phyloP scores from a whole-genome alignment of 2,797 vertebrate species.

The Xenopus petersii region DNA sequence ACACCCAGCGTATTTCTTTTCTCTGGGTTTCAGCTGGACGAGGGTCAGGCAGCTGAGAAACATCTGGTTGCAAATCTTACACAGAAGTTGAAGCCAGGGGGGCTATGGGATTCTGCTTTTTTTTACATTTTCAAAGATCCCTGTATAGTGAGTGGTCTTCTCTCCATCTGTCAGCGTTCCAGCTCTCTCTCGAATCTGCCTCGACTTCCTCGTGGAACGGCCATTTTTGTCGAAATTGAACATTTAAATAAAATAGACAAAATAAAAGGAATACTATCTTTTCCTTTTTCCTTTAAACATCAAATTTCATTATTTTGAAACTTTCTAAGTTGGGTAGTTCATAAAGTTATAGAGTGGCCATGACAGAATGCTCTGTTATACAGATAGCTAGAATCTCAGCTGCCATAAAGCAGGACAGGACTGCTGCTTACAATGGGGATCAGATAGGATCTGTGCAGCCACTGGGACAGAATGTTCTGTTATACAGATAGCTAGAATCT shows the following conservation, averaged over 20 bases:
- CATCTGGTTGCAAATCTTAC: conserved; percentile 64
- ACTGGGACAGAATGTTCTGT: too few relatives aligned
- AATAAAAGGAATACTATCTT: too few relatives aligned
- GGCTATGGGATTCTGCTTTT: conserved; percentile 45
- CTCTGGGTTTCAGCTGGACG: conserved; percentile 61
- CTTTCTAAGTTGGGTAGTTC: too few relatives aligned
- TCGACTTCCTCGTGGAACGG: conserved; percentile 17
- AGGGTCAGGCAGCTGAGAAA: conserved; percentile 62
- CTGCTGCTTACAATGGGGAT: too few relatives aligned
- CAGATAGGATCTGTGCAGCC: too few relatives aligned
- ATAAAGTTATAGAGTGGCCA: too few relatives aligned
- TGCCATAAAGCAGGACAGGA: too few relatives aligned
- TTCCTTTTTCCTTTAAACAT: too few relatives aligned
- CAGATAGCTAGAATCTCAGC: too few relatives aligned
- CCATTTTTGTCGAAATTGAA: neutral
- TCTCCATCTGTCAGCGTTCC: conserved; percentile 15
- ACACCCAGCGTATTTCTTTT: conserved; percentile 53
- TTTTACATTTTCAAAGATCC: conserved; percentile 48
- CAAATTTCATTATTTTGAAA: too few relatives aligned
- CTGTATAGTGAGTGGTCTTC: conserved; percentile 53
- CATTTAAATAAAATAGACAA: neutral
- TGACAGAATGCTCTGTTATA: too few relatives aligned
- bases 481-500: too few relatives aligned
- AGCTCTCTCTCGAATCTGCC: conserved; percentile 17
- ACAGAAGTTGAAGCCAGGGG: conserved; percentile 61